Percentiles rank a stretch among this genome's conserved stretches.
phyloP scores from a whole-genome alignment of 1,140 invertebrate species.

The Drosophila mauritiana region DNA sequence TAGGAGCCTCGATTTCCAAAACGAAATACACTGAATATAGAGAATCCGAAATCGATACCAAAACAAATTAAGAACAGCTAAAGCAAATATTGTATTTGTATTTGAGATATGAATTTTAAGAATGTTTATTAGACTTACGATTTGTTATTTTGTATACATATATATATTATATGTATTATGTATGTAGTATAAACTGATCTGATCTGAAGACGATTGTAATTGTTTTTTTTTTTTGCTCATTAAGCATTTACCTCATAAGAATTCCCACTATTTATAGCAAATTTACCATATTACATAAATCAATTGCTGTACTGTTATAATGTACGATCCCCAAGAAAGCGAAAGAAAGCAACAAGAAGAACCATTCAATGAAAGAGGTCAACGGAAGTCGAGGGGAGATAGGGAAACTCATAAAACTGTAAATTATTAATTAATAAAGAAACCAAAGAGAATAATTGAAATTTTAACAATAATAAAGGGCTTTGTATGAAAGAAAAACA shows the following conservation, averaged over 20 bases:
- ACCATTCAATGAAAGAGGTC: slow-evolving; percentile 11
- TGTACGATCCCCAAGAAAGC: slow-evolving; percentile 48
- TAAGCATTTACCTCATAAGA: slow-evolving; percentile 77
- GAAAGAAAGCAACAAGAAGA: slow-evolving; percentile 15
- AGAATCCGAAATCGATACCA: slow-evolving; percentile 10
- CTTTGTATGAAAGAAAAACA: slow-evolving; percentile 74
- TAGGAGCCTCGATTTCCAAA: slow-evolving; percentile 16
- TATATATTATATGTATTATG: slow-evolving; percentile 59
- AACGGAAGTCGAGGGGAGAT: slow-evolving; percentile 1
- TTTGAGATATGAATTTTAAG: slow-evolving; percentile 80
- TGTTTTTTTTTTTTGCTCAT: slow-evolving; percentile 74
- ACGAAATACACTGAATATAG: slow-evolving; percentile 7
- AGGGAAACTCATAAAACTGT: slow-evolving; percentile 63
- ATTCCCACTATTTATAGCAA: slow-evolving; percentile 81
- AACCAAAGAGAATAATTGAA: slow-evolving; percentile 55
- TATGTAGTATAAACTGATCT: slow-evolving; percentile 75
- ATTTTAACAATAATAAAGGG: slow-evolving; percentile 82
- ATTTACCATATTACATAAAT: slow-evolving; percentile 75
- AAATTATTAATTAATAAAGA: slow-evolving; percentile 72
- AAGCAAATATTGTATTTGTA: slow-evolving; percentile 61
- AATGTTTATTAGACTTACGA: slow-evolving; percentile 79
- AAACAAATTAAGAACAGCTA: slow-evolving; percentile 30
- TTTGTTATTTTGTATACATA: slow-evolving; percentile 82
- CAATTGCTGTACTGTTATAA: slow-evolving; percentile 78
- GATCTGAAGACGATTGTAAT: slow-evolving; percentile 54